Evolutionary conservation across 2,113 vertebrate species (phyloP).

Genomic region (Pseudopipra pipra): DNA sequence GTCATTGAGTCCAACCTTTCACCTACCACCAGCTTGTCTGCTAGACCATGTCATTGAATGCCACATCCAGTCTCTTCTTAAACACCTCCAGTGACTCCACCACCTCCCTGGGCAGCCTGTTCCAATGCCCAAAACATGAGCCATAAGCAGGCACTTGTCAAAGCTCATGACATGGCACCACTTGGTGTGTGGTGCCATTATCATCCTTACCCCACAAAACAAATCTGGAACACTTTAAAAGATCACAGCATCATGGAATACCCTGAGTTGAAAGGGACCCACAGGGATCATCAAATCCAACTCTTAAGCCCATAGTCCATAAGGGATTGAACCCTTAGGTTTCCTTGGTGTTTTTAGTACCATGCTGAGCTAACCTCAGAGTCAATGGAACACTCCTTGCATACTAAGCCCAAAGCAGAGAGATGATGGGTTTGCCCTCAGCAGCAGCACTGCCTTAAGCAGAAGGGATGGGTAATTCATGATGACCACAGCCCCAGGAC

Average conservation of each 20-base stretch:
- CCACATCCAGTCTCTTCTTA: not conserved
- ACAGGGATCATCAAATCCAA: not conserved
- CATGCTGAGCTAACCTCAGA: not conserved
- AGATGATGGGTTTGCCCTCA: not conserved
- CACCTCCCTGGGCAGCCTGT: not conserved
- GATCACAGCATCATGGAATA: not conserved
- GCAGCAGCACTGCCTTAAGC: not conserved
- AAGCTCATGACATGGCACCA: fast-evolving
- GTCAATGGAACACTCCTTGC: not conserved
- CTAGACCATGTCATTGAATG: not conserved
- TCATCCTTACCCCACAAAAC: not conserved
- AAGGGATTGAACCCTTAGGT: too few species aligned
- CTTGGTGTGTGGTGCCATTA: fast-evolving
- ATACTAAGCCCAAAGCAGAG: not conserved
- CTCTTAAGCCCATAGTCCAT: not conserved
- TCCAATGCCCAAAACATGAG: not conserved
- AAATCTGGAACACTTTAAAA: not conserved
- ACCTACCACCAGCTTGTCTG: not conserved
- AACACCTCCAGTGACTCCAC: not conserved
- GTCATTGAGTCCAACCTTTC: not conserved
- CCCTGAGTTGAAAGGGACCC: not conserved
- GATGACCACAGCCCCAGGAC: fast-evolving
- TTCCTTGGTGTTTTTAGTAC: not conserved
- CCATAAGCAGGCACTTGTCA: not conserved
- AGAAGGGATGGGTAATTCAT: not conserved